Evolutionary conservation across 2,797 vertebrate genomes (phyloP).

Genomic region (Sebastiscus tertius): DNA sequence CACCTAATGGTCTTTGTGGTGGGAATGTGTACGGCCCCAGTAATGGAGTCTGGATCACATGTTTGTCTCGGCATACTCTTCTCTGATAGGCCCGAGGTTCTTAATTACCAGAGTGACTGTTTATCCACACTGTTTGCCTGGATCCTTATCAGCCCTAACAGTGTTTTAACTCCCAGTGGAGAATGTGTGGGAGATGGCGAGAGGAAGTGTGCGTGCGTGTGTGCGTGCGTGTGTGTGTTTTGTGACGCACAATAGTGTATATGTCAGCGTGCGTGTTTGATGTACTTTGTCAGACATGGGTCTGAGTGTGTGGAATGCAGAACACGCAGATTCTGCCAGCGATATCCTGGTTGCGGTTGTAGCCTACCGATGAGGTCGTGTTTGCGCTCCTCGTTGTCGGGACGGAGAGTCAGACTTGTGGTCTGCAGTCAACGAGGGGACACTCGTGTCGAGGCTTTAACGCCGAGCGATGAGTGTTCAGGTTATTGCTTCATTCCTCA

Average conservation of each 20-base stretch:
- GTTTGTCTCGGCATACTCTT: slow-evolving; percentile 64
- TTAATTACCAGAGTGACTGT: slow-evolving; percentile 80
- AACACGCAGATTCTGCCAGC: slow-evolving; percentile 61
- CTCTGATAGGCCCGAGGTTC: slow-evolving; percentile 69
- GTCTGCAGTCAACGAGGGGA: slow-evolving; percentile 21
- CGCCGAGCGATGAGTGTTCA: slow-evolving; percentile 11
- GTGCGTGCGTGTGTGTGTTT: slow-evolving; percentile 28
- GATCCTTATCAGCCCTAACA: slow-evolving; percentile 81
- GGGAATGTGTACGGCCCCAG: slow-evolving; percentile 57
- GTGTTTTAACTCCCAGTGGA: slow-evolving; percentile 79
- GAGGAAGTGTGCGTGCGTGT: slow-evolving; percentile 53
- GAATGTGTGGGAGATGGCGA: slow-evolving; percentile 78
- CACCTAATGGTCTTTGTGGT: slow-evolving; percentile 60
- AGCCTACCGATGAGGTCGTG: slow-evolving; percentile 47
- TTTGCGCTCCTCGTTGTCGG: slow-evolving; percentile 31
- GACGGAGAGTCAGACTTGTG: slow-evolving; percentile 19
- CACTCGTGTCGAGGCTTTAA: slow-evolving; percentile 24
- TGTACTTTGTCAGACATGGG: slow-evolving; percentile 67
- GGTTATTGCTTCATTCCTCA: slow-evolving; percentile 46
- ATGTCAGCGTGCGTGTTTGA: slow-evolving; percentile 62
- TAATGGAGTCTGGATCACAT: slow-evolving; percentile 74
- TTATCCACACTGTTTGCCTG: slow-evolving; percentile 80
- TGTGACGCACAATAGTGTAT: slow-evolving; percentile 53
- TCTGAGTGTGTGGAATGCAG: slow-evolving; percentile 71
- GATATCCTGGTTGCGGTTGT: slow-evolving; percentile 48